Evolutionary conservation across 1,140 invertebrate species (phyloP).

Genomic region (Diachasma alloeum): DNA sequence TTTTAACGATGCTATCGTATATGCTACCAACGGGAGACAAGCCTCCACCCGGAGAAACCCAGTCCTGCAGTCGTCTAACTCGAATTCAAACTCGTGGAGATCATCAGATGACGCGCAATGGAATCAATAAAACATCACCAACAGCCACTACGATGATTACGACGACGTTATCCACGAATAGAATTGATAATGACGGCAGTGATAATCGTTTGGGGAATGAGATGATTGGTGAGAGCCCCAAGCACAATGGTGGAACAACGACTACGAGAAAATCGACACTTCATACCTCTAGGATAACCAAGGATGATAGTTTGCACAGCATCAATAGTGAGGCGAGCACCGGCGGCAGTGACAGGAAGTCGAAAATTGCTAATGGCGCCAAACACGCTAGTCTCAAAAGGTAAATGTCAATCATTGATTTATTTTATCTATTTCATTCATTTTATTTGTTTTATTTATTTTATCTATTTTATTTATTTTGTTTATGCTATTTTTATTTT

Average conservation of each 20-base stretch:
- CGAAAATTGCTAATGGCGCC: conserved; percentile 60
- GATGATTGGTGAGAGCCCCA: conserved; percentile 47
- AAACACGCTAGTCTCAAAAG: conserved; percentile 68
- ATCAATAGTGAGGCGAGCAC: conserved; percentile 62
- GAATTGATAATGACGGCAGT: conserved; percentile 26
- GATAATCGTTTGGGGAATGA: conserved; percentile 4
- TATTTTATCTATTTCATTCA: conserved; percentile 9
- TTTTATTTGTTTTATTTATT: no score
- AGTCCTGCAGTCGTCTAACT: conserved; percentile 32
- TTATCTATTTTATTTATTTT: no score
- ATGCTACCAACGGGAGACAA: conserved; percentile 64
- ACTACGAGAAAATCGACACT: conserved; percentile 54
- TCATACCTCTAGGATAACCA: conserved; percentile 54
- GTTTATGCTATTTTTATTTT: no score
- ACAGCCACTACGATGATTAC: conserved; percentile 46
- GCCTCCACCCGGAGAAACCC: conserved; percentile 55
- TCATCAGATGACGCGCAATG: conserved; percentile 23
- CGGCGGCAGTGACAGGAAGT: conserved; percentile 59
- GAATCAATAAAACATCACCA: conserved; percentile 13
- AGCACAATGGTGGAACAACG: conserved; percentile 49
- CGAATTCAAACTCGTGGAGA: conserved; percentile 25
- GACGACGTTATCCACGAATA: conserved; percentile 30
- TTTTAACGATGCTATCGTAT: conserved; percentile 60
- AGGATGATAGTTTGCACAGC: conserved; percentile 62
- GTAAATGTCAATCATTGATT: conserved; percentile 43